Evolutionary conservation across 2,888 invertebrate species (phyloP), one percentile per base, ranked within the genome.

Genomic region (Andrena minutula): DNA sequence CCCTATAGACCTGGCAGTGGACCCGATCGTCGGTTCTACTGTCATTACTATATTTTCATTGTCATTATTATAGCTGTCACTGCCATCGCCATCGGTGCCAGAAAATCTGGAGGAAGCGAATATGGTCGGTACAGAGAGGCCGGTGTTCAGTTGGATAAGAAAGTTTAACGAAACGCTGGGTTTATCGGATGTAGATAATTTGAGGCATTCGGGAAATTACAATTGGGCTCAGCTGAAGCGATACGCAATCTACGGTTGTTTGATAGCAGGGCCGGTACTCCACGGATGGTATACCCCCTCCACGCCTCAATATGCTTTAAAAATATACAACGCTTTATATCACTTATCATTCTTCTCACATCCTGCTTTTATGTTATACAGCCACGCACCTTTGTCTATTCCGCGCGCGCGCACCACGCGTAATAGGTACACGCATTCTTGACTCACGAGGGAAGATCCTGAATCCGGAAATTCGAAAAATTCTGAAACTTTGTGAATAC

Each of bases 241-340:
- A 92, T 93, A 90, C 76, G 90, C 92, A 4, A 88, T 91, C 61
- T 92, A 90, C 73, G 92, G 92, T 20, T 93, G 92, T 69, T 85
- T 90, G 68, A 82, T 93, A 65, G 90, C 92, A 20, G 93, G 93
- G 69, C 92, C 92, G 63, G 82, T 92, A 30, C 86, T 93, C 66
- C 92, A 92, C 76, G 88, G 89, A 88, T 93, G 92, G 92, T 93
- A 89, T 83, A 28, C 16, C 74, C 12, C 56, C 64, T 78, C 69
- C 30, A n/a, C 23, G 79, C 75, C 61, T 51, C 16, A 60, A 51
- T 60, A 2, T 20, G 47, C 49, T 65, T 58, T 30, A 30, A 16
- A 41, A 41, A 41, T 41, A 41, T 16, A 32, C 12, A 23, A 70
- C 10, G 30, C 61, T 82, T 75, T 32, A 32, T 23, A 56, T 49